Conservation (phyloP, 2,888 invertebrate genomes). For the Apamea anceps region DNA sequence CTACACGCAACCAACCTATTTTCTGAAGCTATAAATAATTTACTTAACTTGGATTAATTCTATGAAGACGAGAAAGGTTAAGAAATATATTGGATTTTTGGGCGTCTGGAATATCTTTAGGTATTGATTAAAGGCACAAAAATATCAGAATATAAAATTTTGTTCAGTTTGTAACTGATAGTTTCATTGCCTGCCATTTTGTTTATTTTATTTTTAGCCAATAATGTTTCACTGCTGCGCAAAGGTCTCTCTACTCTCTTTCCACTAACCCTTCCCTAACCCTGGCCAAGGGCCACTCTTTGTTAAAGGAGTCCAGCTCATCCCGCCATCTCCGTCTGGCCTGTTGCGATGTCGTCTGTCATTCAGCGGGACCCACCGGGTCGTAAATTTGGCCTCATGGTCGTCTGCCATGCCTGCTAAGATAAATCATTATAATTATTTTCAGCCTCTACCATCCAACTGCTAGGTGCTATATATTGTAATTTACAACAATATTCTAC, state of each 20-base stretch:
- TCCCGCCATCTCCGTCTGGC: no score
- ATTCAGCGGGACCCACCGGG: no score
- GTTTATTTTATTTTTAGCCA: no score
- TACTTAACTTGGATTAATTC: slow-evolving; percentile 53
- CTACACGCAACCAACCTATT: slow-evolving; percentile 55
- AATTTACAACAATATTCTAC: neutral
- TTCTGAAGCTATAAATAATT: slow-evolving; percentile 60
- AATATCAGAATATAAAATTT: neutral
- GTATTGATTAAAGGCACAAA: neutral
- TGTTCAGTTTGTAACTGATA: neutral
- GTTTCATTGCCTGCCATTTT: neutral
- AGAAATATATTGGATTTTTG: slow-evolving; percentile 20
- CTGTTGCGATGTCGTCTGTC: no score
- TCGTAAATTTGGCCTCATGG: no score
- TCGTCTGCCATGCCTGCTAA: no score
- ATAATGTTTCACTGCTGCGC: no score
- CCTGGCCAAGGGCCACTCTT: no score
- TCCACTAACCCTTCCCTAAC: no score
- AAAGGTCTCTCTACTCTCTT: no score
- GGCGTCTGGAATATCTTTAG: slow-evolving; percentile 6
- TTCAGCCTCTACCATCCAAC: no score
- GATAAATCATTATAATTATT: neutral
- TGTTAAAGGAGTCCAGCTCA: no score
- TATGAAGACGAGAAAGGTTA: slow-evolving; percentile 28
- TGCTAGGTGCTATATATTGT: neutral